Base-by-base conservation (phyloP, 2,888 invertebrate species). In the Onthophagus sagittarius region DNA sequence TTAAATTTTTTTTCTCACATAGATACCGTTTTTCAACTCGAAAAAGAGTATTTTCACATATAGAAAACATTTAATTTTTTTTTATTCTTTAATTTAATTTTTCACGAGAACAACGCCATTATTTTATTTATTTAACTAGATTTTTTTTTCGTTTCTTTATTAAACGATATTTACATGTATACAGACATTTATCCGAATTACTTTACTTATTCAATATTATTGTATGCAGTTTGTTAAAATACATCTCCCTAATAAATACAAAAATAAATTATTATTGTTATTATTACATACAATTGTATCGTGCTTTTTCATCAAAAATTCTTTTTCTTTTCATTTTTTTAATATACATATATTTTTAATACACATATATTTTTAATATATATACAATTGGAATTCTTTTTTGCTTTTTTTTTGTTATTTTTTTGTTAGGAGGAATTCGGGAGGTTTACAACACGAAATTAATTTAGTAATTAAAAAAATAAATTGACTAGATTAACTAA, bases 241-340 rank as follows among this genome's bases (percentile, higher is more conserved):
- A 79, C 77, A 78, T 79, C 79, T 79, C 71, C 80, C 79, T 79
- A 81, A 81, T 82, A 82, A 83, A 82, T 82, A 83, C 80, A 83
- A 83, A 82, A 83, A 83, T 83, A 83, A 83, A 82, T 82, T 53
- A 82, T 82, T 53, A 53, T 53, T 53, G 39, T 53, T 53, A 53
- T 53, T 53, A 53, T 53, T 81, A 81, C 78, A 64, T 64, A 64
- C 64, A 67, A 67, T 23, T 67, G 32, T 67, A 15, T 67, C 67
- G 67, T 67, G 31, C 32, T 67, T 67, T 64, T 23, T 64, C 9
- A 11, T 81, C 79, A 78, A 81, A 76, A 64, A 79, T 75, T 77
- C 75, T 71, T 73, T 73, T 77, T 75, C 70, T 78, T 78, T 75
- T 78, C n/a, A n/a, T n/a, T n/a, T n/a, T n/a, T n/a, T n/a, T n/a